Conservation (phyloP, 2,113 vertebrate species). For the Delphinapterus leucas region DNA sequence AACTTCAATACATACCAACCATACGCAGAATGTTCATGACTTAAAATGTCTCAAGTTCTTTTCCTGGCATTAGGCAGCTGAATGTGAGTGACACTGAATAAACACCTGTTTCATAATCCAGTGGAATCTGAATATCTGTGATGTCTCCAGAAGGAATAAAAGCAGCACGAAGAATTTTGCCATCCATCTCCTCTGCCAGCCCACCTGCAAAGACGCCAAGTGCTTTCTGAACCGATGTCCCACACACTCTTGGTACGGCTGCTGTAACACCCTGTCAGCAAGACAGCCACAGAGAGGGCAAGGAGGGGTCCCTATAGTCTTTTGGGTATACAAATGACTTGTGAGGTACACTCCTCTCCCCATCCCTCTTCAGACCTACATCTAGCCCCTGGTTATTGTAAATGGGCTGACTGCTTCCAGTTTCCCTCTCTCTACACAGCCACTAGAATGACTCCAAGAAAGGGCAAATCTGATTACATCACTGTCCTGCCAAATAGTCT, state of each 20-base stretch:
- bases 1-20: neutral
- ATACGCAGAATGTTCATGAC: neutral
- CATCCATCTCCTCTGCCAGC: slow-evolving; percentile 91
- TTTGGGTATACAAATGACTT: neutral
- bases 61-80: neutral
- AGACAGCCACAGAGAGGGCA: neutral
- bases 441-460: neutral
- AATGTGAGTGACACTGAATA: neutral
- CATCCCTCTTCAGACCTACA: neutral
- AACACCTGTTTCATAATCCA: slow-evolving; percentile 92
- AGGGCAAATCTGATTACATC: neutral
- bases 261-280: neutral
- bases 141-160: slow-evolving; percentile 94
- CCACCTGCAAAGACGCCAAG: slow-evolving; percentile 83
- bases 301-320: neutral
- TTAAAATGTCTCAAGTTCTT: neutral
- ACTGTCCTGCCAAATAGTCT: neutral
- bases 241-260: neutral
- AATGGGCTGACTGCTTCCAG: neutral
- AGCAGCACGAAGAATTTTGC: slow-evolving; percentile 90
- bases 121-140: slow-evolving; percentile 91
- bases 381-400: neutral
- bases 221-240: neutral
- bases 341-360: neutral
- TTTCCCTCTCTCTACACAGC: neutral